Conservation (phyloP, 2,797 vertebrate genomes). For the Hydrolagus colliei region DNA sequence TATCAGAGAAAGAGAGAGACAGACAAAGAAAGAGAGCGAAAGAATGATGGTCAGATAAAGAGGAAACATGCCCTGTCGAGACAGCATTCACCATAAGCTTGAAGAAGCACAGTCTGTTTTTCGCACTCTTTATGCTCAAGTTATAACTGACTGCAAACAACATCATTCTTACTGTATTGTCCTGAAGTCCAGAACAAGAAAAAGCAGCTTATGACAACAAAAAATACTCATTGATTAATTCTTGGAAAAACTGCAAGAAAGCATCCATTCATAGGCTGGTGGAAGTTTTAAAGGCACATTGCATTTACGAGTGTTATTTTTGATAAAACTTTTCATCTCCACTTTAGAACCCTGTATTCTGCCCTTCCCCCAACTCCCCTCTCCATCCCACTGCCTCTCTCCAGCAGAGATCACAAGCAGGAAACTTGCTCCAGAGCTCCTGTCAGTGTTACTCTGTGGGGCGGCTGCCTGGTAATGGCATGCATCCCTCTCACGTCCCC, state of each 20-base stretch:
- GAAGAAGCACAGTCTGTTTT: background rate
- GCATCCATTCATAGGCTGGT: background rate
- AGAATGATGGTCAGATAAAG: background rate
- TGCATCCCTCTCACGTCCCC: background rate
- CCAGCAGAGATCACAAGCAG: background rate
- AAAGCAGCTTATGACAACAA: background rate
- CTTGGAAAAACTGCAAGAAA: background rate
- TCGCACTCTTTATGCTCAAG: background rate
- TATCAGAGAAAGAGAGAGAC: background rate
- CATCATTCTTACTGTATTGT: background rate
- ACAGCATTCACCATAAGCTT: background rate
- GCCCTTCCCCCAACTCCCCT: background rate
- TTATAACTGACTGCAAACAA: background rate
- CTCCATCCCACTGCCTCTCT: background rate
- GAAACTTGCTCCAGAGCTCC: background rate
- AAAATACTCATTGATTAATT: background rate
- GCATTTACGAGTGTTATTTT: background rate
- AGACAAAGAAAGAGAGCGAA: background rate
- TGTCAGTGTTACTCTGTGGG: background rate
- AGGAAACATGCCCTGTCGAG: background rate
- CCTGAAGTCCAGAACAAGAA: no score
- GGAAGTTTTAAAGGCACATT: background rate
- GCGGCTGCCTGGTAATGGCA: background rate
- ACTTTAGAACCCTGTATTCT: constrained; percentile 4
- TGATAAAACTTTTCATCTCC: no score